Evolutionary conservation across 2,797 vertebrate genomes (phyloP).

Genomic region (Gambelia wislizenii): DNA sequence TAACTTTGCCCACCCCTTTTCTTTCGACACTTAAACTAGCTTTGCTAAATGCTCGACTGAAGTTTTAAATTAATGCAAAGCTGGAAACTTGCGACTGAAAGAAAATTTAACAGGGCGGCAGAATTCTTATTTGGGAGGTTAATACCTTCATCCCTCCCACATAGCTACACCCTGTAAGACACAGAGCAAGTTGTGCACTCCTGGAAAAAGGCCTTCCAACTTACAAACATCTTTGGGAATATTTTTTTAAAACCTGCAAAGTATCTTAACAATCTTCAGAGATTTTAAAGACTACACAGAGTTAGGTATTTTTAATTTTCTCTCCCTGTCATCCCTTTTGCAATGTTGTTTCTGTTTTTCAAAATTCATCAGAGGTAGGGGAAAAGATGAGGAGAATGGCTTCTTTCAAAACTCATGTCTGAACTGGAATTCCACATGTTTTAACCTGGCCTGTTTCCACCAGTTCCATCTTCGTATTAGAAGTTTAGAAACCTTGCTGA

Average conservation of each 20-base stretch:
- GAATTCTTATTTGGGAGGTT: no score
- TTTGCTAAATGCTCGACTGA: no score
- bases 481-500: conserved; percentile 76
- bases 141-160: no score
- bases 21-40: no score
- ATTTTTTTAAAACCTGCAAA: background rate
- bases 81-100: no score
- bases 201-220: conserved; percentile 47
- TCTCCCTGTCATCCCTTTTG: background rate
- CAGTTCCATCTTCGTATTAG: conserved; percentile 82
- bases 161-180: background rate
- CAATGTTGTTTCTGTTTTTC: conserved; percentile 61
- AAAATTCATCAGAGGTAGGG: conserved; percentile 72
- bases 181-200: background rate
- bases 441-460: conserved; percentile 77
- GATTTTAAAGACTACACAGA: conserved; percentile 80
- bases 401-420: conserved; percentile 75
- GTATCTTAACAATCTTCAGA: conserved; percentile 62
- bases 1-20: no score
- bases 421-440: conserved; percentile 77
- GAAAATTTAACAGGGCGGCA: no score
- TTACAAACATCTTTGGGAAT: conserved; percentile 70
- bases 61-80: no score
- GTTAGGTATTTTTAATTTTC: conserved; percentile 66
- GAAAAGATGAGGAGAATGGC: conserved; percentile 55